Conservation (phyloP, 1,140 invertebrate genomes). For the Drosophila ficusphila region DNA sequence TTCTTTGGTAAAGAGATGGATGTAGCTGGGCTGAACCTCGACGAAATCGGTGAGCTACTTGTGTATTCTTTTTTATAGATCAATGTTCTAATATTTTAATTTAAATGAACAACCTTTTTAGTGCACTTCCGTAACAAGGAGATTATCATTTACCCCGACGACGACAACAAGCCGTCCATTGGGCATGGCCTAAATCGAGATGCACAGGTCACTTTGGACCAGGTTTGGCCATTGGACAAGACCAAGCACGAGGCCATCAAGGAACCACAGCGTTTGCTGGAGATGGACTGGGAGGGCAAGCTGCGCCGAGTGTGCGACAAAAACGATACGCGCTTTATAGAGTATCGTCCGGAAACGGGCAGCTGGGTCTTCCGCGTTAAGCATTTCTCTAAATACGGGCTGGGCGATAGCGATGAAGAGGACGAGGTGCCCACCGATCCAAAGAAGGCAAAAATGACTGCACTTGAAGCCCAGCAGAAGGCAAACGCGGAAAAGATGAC, state of each 20-base stretch:
- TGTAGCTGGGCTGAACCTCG: constrained; percentile 94
- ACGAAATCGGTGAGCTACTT: constrained; percentile 88
- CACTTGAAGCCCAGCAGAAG: constrained; percentile 36
- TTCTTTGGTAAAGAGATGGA: constrained; percentile 94
- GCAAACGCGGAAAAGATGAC: constrained; percentile 56
- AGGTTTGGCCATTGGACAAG: constrained; percentile 97
- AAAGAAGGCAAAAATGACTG: constrained; percentile 73
- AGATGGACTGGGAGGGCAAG: constrained; percentile 95
- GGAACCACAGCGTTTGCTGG: constrained; percentile 90
- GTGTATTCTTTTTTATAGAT: neutral
- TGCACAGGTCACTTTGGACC: constrained; percentile 96
- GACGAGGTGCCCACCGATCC: constrained; percentile 85
- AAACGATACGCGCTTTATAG: constrained; percentile 95
- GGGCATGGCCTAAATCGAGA: constrained; percentile 95
- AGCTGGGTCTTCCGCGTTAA: constrained; percentile 98
- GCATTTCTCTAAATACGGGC: constrained; percentile 98
- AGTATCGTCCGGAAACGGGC: constrained; percentile 97
- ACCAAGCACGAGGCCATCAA: constrained; percentile 91
- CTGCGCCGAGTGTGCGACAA: constrained; percentile 93
- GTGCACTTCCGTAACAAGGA: constrained; percentile 91
- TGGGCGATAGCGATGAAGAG: constrained; percentile 92
- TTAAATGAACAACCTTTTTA: constrained; percentile 58
- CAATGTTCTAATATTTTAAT: neutral
- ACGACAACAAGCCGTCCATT: constrained; percentile 89
- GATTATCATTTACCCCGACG: constrained; percentile 90